Percentiles rank a stretch among this genome's conserved stretches.
phyloP scores from a whole-genome alignment of 2,113 vertebrate genomes.

The Albula goreensis region DNA sequence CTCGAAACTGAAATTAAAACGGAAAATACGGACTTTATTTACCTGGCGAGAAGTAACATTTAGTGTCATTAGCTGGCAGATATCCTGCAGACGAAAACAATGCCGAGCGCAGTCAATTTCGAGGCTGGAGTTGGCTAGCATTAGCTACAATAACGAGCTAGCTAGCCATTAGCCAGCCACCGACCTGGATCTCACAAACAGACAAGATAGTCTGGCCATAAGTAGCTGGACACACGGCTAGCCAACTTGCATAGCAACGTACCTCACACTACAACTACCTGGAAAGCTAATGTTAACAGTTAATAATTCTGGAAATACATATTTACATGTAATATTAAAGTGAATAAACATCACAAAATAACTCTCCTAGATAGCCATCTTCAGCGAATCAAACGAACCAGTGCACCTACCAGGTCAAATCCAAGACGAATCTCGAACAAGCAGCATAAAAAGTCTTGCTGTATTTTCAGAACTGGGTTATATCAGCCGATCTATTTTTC shows the following conservation, averaged over 20 bases:
- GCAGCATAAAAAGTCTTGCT: slow-evolving; percentile 50
- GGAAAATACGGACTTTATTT: neutral
- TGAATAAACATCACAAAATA: neutral
- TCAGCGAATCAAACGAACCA: slow-evolving; percentile 8
- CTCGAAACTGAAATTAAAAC: slow-evolving; percentile 15
- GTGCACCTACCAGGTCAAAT: slow-evolving; percentile 71
- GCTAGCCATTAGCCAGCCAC: too few relatives aligned
- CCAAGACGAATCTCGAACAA: slow-evolving; percentile 56
- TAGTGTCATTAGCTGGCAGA: neutral
- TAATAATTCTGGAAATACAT: neutral
- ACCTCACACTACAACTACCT: neutral
- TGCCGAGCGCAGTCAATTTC: neutral
- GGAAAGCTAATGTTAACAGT: neutral
- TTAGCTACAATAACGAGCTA: too few relatives aligned
- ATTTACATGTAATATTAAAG: neutral
- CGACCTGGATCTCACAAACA: neutral
- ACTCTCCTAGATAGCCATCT: neutral
- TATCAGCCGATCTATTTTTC: slow-evolving; percentile 33
- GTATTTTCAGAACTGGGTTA: slow-evolving; percentile 41
- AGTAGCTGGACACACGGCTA: neutral
- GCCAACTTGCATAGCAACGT: neutral
- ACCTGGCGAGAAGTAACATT: neutral
- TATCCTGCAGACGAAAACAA: slow-evolving; percentile 15
- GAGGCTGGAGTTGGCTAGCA: neutral
- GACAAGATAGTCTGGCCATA: neutral